phyloP scores from a whole-genome alignment of 2,113 vertebrate species.

The Tenebrosternarchus preto region DNA sequence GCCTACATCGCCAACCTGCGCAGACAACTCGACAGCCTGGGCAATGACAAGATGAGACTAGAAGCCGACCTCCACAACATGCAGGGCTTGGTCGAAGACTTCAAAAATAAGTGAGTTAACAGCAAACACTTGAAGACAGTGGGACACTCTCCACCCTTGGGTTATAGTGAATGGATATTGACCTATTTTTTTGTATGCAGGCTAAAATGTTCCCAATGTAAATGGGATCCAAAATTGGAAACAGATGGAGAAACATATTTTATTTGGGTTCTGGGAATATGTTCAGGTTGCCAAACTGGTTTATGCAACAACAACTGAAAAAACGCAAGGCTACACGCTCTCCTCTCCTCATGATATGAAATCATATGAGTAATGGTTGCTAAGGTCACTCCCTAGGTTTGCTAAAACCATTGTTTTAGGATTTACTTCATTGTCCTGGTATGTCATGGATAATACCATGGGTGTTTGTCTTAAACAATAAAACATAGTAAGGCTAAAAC shows the following conservation, averaged over 20 bases:
- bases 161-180: background rate
- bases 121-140: background rate
- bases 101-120: slow-evolving; percentile 90
- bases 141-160: background rate
- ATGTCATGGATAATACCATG: slow-evolving; percentile 39
- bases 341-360: background rate
- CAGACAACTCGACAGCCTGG: slow-evolving; percentile 84
- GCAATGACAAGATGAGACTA: slow-evolving; percentile 85
- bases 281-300: background rate
- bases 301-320: slow-evolving; percentile 16
- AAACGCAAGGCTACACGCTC: background rate
- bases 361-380: background rate
- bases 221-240: slow-evolving; percentile 2
- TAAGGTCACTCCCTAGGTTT: slow-evolving; percentile 55
- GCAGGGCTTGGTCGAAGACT: slow-evolving; percentile 92
- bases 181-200: slow-evolving; percentile 26
- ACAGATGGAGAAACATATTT: slow-evolving; percentile 1
- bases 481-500: background rate
- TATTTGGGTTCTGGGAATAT: slow-evolving; percentile 15
- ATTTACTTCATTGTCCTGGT: slow-evolving; percentile 58
- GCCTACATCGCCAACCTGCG: slow-evolving; percentile 83
- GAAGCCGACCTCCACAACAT: slow-evolving; percentile 89
- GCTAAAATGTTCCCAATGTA: slow-evolving; percentile 39
- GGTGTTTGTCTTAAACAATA: background rate
- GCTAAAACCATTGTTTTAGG: slow-evolving; percentile 57